These are phyloP conservation scores for Drosophila orena DNA, from an alignment of 1,140 invertebrate genomes.

Conservation along the genomic window DNA sequence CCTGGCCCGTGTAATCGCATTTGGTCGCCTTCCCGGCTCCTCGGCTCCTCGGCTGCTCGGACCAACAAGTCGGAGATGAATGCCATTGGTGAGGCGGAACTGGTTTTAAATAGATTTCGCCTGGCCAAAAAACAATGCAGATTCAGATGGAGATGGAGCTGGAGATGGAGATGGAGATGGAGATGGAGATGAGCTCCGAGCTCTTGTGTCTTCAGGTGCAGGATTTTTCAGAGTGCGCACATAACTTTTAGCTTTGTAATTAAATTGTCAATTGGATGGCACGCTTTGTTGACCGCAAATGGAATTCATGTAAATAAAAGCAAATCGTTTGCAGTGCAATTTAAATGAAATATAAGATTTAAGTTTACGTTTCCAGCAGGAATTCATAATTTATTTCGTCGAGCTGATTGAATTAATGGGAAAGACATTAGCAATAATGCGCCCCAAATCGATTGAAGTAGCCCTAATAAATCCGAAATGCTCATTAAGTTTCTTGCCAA, in stretches of 20 bases:
- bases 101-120: slow-evolving; percentile 63
- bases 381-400: neutral
- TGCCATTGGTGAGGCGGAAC: slow-evolving; percentile 68
- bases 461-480: slow-evolving; percentile 35
- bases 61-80: slow-evolving; percentile 46
- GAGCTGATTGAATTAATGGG: neutral
- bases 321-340: neutral
- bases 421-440: slow-evolving; percentile 6
- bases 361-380: too few species aligned
- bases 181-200: slow-evolving; percentile 15
- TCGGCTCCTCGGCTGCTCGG: slow-evolving; percentile 23
- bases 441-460: neutral
- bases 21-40: too few species aligned
- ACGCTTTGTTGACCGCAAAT: slow-evolving; percentile 70
- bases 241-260: slow-evolving; percentile 60
- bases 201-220: neutral
- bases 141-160: slow-evolving; percentile 32
- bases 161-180: slow-evolving; percentile 19
- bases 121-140: slow-evolving; percentile 46
- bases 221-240: slow-evolving; percentile 34
- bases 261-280: slow-evolving; percentile 69
- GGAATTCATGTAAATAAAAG: slow-evolving; percentile 49
- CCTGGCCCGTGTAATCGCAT: slow-evolving; percentile 70
- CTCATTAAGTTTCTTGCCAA: slow-evolving; percentile 50
- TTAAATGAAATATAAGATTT: neutral